These are phyloP conservation scores for Melanocharis versteri DNA, from an alignment of 2,113 vertebrate species.

Conservation along the genomic window DNA sequence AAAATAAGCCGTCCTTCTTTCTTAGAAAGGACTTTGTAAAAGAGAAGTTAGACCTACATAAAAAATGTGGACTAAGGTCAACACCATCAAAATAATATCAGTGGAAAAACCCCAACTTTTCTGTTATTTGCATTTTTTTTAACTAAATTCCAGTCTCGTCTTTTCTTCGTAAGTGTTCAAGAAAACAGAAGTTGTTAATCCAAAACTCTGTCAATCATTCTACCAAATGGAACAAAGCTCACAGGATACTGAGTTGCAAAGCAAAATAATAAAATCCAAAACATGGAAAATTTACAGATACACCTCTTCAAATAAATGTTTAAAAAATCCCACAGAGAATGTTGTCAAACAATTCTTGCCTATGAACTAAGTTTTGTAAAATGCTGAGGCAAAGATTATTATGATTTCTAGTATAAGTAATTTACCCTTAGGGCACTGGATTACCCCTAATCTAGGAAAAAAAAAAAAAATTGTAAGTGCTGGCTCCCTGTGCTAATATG, in stretches of 20 bases:
- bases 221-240: slow-evolving; percentile 5
- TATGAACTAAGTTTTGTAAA: not conserved
- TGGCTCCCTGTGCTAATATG: not conserved
- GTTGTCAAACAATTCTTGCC: not conserved
- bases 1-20: not conserved
- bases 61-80: not conserved
- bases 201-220: slow-evolving; percentile 10
- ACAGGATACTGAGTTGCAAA: not conserved
- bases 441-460: not conserved
- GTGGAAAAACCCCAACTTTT: not conserved
- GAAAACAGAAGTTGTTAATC: not conserved
- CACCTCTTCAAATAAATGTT: not conserved
- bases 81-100: not conserved
- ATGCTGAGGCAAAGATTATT: not conserved
- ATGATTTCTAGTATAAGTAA: not conserved
- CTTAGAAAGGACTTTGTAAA: not conserved
- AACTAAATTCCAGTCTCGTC: not conserved
- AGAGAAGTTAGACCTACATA: not conserved
- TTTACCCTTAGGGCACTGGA: not conserved
- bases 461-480: not conserved
- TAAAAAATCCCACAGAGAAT: not conserved
- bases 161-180: not conserved
- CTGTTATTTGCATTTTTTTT: not conserved
- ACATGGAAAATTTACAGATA: not conserved
- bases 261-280: not conserved